phyloP scores from a whole-genome alignment of 2,888 invertebrate genomes.

The Scelioninae gen. 1 region DNA sequence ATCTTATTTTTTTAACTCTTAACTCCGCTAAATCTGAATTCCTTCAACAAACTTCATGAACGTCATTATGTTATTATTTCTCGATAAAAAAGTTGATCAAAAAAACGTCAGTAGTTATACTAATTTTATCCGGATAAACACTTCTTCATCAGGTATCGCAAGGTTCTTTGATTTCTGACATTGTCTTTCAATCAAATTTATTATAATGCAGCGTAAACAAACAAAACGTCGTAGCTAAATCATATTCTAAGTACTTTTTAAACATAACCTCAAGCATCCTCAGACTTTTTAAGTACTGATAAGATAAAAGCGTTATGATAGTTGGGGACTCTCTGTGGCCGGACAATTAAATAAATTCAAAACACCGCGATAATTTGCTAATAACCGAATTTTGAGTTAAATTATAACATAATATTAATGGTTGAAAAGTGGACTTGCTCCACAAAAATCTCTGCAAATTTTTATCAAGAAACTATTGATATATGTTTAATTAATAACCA shows the following conservation, averaged over 20 bases:
- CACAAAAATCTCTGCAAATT: too few relatives aligned
- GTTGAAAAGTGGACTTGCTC: background rate
- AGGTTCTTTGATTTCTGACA: conserved; percentile 7
- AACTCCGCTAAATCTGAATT: background rate
- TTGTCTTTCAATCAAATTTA: conserved; percentile 17
- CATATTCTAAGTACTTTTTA: background rate
- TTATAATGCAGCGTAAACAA: conserved; percentile 39
- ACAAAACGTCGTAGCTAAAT: background rate
- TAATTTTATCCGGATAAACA: conserved; percentile 26
- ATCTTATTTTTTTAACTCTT: background rate
- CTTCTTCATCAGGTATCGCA: background rate
- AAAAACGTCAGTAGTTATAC: conserved; percentile 9
- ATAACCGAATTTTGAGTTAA: background rate
- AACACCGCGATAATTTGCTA: conserved; percentile 9
- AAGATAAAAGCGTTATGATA: conserved; percentile 7
- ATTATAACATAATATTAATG: background rate
- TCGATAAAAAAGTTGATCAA: conserved; percentile 10
- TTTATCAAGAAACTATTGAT: too few relatives aligned
- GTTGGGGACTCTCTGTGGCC: background rate
- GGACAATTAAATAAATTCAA: conserved; percentile 17
- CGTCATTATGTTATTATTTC: conserved; percentile 9
- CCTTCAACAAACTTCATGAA: background rate
- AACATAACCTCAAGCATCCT: background rate
- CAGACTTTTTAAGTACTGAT: background rate
- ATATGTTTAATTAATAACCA: too few relatives aligned